Evolutionary conservation across 2,113 vertebrate genomes (phyloP).

Genomic region (Syngnathoides biaculeatus): DNA sequence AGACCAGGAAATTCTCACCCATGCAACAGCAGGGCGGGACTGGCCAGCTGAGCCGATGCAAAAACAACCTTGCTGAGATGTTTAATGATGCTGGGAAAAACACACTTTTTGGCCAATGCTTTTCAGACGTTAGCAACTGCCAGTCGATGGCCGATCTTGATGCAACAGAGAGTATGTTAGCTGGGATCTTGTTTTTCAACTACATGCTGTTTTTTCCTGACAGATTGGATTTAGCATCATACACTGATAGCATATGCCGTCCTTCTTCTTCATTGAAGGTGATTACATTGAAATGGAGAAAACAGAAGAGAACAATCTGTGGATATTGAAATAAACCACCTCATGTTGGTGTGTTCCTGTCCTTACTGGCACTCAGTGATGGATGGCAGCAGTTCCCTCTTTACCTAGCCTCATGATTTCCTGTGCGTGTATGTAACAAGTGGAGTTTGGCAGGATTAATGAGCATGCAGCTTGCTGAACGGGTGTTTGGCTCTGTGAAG

Average conservation of each 20-base stretch:
- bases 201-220: too few species aligned
- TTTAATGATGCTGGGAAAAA: too few species aligned
- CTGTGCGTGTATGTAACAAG: conserved; percentile 92
- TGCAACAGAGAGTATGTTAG: too few species aligned
- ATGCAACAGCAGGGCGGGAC: too few species aligned
- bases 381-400: conserved; percentile 88
- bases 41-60: too few species aligned
- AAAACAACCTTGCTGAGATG: too few species aligned
- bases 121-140: too few species aligned
- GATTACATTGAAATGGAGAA: conserved; percentile 24
- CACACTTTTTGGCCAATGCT: too few species aligned
- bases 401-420: conserved; percentile 98
- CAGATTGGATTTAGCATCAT: background rate
- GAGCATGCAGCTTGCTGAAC: conserved; percentile 93
- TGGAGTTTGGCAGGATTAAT: conserved; percentile 99
- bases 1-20: too few species aligned
- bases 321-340: conserved; percentile 17
- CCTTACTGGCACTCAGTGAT: conserved; percentile 69
- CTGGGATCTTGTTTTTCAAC: too few species aligned
- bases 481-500: conserved; percentile 89
- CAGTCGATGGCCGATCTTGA: too few species aligned
- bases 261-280: conserved; percentile 36
- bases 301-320: conserved; percentile 22
- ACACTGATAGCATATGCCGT: conserved; percentile 44
- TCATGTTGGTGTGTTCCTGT: conserved; percentile 35